phyloP scores from a whole-genome alignment of 92 coral and sea anemone genomes.

The Isaurus tuberculatus region DNA sequence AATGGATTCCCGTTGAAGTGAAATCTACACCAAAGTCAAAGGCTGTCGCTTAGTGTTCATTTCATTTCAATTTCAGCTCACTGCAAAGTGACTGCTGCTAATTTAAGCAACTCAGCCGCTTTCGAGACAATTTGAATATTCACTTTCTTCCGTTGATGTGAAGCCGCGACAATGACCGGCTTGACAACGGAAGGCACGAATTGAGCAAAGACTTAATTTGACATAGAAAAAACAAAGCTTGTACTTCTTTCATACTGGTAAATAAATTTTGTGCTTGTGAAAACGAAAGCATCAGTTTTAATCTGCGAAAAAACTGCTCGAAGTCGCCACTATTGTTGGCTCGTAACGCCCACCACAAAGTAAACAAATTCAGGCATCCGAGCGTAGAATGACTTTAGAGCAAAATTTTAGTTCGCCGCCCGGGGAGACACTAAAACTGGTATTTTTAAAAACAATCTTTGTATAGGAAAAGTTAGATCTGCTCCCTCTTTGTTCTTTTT shows the following conservation, averaged over 20 bases:
- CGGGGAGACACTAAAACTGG: slow-evolving; percentile 1
- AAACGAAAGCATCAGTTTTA: slow-evolving; percentile 44
- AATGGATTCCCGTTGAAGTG: background rate
- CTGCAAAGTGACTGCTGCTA: slow-evolving; percentile 29
- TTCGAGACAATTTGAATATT: slow-evolving; percentile 49
- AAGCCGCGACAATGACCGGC: slow-evolving; percentile 27
- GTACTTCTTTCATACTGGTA: background rate
- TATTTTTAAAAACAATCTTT: background rate
- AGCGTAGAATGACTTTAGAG: slow-evolving; percentile 6
- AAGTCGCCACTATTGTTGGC: slow-evolving; percentile 37
- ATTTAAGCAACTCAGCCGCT: slow-evolving; percentile 39
- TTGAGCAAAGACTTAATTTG: background rate
- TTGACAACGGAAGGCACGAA: slow-evolving; percentile 12
- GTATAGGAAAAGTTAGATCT: background rate
- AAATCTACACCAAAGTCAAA: slow-evolving; percentile 19
- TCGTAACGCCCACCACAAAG: slow-evolving; percentile 88
- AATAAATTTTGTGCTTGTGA: background rate
- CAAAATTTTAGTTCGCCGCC: slow-evolving; percentile 48
- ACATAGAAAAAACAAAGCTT: background rate
- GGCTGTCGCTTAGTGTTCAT: slow-evolving; percentile 14
- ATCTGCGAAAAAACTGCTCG: slow-evolving; percentile 52
- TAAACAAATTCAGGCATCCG: slow-evolving; percentile 62
- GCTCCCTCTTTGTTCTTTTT: background rate
- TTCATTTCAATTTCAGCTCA: slow-evolving; percentile 38
- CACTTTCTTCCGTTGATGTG: slow-evolving; percentile 29